Conservation (phyloP, 1,140 invertebrate genomes). For the Halesus radiatus region DNA sequence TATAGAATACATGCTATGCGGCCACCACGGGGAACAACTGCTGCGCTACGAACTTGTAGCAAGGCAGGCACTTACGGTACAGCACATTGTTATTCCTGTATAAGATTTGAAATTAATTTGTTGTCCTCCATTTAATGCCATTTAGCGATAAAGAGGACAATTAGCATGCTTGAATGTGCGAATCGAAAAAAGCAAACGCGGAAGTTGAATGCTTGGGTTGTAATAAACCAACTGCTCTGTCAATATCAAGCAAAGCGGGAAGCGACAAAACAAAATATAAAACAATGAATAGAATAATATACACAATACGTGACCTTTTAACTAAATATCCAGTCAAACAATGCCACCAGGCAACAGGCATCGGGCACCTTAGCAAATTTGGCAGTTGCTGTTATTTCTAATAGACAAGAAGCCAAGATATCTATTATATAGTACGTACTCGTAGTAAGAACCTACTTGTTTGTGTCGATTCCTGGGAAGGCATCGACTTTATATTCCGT, state of each 20-base stretch:
- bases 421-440: too few species aligned
- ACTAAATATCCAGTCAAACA: not conserved
- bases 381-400: too few species aligned
- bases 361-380: too few species aligned
- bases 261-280: not conserved
- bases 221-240: not conserved
- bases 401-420: too few species aligned
- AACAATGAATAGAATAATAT: not conserved
- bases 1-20: too few species aligned
- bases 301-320: constrained; percentile 17
- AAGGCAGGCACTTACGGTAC: too few species aligned
- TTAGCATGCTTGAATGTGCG: not conserved
- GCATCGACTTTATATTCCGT: not conserved
- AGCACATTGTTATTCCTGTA: too few species aligned
- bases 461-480: not conserved
- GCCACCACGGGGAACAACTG: too few species aligned
- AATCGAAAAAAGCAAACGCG: not conserved
- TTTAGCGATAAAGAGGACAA: not conserved
- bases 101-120: not conserved
- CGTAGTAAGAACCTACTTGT: too few species aligned
- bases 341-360: not conserved
- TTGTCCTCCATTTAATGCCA: not conserved
- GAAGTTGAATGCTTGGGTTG: not conserved
- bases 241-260: not conserved
- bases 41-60: too few species aligned